A percentile compares a stretch with the other conserved stretches of the same genome.
These are phyloP conservation scores for Phoeniculus purpureus DNA, from an alignment of 2,797 vertebrate species.

Conservation along the genomic window DNA sequence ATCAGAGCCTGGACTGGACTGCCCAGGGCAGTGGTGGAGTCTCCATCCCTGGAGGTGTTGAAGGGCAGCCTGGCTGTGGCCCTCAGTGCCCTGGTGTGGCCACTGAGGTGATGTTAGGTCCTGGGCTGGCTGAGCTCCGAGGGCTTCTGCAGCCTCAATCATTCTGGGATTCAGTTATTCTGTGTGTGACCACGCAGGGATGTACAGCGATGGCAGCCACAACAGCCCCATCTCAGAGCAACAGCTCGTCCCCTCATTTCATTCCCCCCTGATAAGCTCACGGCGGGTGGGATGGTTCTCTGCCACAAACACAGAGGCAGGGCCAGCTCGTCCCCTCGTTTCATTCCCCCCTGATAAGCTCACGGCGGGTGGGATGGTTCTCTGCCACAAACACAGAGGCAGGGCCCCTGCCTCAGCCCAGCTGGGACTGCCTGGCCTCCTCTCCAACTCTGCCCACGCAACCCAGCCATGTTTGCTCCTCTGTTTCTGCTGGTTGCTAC, in stretches of 20 bases:
- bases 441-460: constrained; percentile 39
- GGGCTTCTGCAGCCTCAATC: too few species aligned
- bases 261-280: neutral
- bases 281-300: neutral
- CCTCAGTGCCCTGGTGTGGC: too few species aligned
- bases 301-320: constrained; percentile 6
- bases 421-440: constrained; percentile 17
- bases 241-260: neutral
- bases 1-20: too few species aligned
- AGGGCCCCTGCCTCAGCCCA: constrained; percentile 10
- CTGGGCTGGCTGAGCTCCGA: too few species aligned
- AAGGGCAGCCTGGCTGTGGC: too few species aligned
- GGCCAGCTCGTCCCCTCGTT: neutral
- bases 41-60: too few species aligned
- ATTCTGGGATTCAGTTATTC: too few species aligned
- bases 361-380: neutral
- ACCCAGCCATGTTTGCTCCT: neutral
- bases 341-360: neutral
- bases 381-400: neutral
- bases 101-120: too few species aligned
- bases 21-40: too few species aligned
- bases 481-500: constrained; percentile 64
- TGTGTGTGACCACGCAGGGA: neutral
- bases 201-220: accelerated
- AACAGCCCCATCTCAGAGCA: neutral